A percentile compares a stretch with the other conserved stretches of the same genome.
These are phyloP conservation scores for Oreochromis grahami DNA, from an alignment of 2,797 vertebrate species.

Conservation along the genomic window DNA sequence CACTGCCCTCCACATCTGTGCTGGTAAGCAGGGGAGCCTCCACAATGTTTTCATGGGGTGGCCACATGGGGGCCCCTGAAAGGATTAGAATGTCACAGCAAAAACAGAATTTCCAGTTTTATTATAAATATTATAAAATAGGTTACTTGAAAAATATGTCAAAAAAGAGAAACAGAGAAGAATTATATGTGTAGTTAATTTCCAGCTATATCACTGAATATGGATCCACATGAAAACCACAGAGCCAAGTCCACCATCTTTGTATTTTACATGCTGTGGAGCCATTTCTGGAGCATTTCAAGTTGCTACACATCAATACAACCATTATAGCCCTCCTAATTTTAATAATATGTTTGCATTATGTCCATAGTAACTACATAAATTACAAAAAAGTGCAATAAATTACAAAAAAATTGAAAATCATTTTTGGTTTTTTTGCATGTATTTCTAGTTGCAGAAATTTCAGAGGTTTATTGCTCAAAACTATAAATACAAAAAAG, in stretches of 20 bases:
- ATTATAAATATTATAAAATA: neutral
- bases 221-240: neutral
- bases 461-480: fast-evolving
- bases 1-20: slow-evolving; percentile 74
- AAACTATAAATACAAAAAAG: neutral
- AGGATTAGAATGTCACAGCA: neutral
- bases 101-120: fast-evolving
- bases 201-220: neutral
- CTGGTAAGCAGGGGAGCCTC: slow-evolving; percentile 71
- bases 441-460: fast-evolving
- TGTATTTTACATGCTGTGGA: neutral
- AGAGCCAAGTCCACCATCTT: neutral
- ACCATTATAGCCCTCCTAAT: fast-evolving
- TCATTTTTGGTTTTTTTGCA: fast-evolving
- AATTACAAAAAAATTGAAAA: fast-evolving
- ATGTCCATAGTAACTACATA: fast-evolving
- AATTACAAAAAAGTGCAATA: fast-evolving
- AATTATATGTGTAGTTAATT: neutral
- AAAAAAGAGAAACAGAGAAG: neutral
- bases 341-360: fast-evolving
- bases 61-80: neutral
- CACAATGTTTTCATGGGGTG: neutral
- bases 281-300: fast-evolving
- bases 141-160: neutral
- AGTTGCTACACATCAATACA: too few relatives aligned